Percentiles rank a stretch among this genome's conserved stretches.
Evolutionary conservation across 1,140 invertebrate species (phyloP).

Genomic region (Leptoteleia sp.): DNA sequence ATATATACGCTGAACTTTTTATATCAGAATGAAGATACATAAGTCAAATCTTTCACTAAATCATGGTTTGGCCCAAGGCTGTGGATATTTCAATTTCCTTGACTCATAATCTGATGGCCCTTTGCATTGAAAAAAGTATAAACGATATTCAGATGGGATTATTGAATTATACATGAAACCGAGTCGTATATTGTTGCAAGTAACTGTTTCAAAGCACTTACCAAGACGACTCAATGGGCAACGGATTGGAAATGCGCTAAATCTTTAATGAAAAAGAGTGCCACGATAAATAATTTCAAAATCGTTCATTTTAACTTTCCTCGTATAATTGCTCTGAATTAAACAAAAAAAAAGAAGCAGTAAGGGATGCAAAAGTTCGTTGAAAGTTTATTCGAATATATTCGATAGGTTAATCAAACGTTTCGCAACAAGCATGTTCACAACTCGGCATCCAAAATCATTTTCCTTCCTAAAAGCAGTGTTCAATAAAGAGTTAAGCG

Average conservation of each 20-base stretch:
- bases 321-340: too few species aligned
- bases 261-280: too few species aligned
- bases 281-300: too few species aligned
- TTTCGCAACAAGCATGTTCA: too few species aligned
- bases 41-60: conserved; percentile 80
- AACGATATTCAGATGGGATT: conserved; percentile 30
- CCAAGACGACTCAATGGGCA: conserved; percentile 13
- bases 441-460: conserved; percentile 23
- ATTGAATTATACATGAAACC: conserved; percentile 53
- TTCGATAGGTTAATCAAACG: too few species aligned
- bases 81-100: conserved; percentile 81
- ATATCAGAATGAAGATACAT: conserved; percentile 72
- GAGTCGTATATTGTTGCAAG: conserved; percentile 11
- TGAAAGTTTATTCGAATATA: too few species aligned
- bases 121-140: conserved; percentile 58
- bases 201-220: conserved; percentile 11
- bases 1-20: conserved; percentile 48
- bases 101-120: conserved; percentile 78
- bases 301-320: too few species aligned
- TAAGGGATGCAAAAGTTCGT: too few species aligned
- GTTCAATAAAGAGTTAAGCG: conserved; percentile 63
- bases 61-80: conserved; percentile 76
- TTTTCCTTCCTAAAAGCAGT: conserved; percentile 36
- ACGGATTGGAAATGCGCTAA: background rate
- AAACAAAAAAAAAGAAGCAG: too few species aligned